These are phyloP conservation scores for Chloroclysta siterata DNA, from an alignment of 2,888 invertebrate genomes.

Conservation along the genomic window DNA sequence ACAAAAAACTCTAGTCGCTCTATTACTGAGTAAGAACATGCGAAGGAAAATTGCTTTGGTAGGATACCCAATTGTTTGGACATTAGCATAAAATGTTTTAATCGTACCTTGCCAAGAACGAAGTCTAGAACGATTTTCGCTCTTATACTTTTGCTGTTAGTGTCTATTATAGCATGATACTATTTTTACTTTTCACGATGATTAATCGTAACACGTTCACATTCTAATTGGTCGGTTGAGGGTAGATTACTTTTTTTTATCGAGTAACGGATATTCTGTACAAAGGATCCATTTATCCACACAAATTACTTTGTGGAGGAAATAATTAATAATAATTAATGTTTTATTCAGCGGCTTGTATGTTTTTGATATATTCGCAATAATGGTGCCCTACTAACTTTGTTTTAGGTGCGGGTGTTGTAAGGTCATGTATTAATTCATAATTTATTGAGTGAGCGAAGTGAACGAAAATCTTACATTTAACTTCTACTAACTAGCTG, in stretches of 20 bases:
- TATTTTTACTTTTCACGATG: conserved; percentile 46
- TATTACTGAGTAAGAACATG: conserved; percentile 11
- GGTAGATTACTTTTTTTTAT: conserved; percentile 76
- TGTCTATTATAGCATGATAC: conserved; percentile 3
- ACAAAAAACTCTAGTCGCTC: background rate
- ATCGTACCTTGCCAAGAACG: conserved; percentile 10
- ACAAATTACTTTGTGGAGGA: conserved; percentile 77
- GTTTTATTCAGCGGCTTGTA: conserved; percentile 46
- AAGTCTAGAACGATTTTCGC: background rate
- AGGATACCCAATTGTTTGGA: conserved; percentile 15
- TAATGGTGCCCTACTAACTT: background rate
- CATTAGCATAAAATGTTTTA: conserved; percentile 29
- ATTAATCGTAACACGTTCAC: conserved; percentile 67
- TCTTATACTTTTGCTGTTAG: conserved; percentile 1
- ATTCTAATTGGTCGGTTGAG: conserved; percentile 68
- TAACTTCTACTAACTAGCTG: too few species aligned
- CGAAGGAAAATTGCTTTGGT: conserved; percentile 15
- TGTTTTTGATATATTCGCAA: conserved; percentile 4
- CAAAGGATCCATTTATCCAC: conserved; percentile 81
- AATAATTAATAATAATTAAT: conserved; percentile 82
- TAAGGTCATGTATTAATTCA: too few species aligned
- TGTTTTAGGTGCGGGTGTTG: background rate
- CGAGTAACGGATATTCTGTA: conserved; percentile 50
- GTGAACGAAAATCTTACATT: too few species aligned
- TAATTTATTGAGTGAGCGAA: too few species aligned